Evolutionary conservation across 2,888 invertebrate species (phyloP).

Genomic region (Ophion obscuratus): DNA sequence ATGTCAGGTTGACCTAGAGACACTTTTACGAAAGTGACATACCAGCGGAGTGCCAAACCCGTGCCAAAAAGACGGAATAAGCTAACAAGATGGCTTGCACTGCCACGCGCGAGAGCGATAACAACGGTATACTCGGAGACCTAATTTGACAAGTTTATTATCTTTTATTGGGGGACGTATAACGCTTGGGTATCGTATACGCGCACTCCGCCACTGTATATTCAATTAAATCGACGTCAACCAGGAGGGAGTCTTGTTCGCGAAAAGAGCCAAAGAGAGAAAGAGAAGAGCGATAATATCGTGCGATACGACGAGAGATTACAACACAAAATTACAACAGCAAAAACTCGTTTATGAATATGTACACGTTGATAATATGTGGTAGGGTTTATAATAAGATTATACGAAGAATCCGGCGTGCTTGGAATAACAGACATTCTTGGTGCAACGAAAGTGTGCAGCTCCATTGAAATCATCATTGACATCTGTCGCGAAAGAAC

Average conservation of each 20-base stretch:
- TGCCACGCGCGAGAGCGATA: slow-evolving; percentile 65
- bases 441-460: neutral
- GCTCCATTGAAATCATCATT: neutral
- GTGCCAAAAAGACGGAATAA: slow-evolving; percentile 79
- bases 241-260: slow-evolving; percentile 32
- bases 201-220: slow-evolving; percentile 40
- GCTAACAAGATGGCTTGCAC: slow-evolving; percentile 74
- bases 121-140: slow-evolving; percentile 24
- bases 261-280: slow-evolving; percentile 44
- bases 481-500: neutral
- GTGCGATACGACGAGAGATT: slow-evolving; percentile 53
- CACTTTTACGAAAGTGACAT: slow-evolving; percentile 8
- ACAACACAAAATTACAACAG: slow-evolving; percentile 50
- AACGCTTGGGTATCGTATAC: slow-evolving; percentile 14
- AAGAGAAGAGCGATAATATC: slow-evolving; percentile 48
- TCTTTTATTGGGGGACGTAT: slow-evolving; percentile 29
- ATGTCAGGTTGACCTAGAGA: neutral
- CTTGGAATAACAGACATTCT: neutral
- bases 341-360: slow-evolving; percentile 10
- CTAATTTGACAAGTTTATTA: slow-evolving; percentile 66
- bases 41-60: slow-evolving; percentile 53
- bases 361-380: slow-evolving; percentile 13
- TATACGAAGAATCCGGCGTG: no score
- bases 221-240: slow-evolving; percentile 62
- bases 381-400: neutral